A percentile compares a stretch with the other conserved stretches of the same genome.
phyloP scores from a whole-genome alignment of 2,113 vertebrate genomes.

The Dendropsophus ebraccatus region DNA sequence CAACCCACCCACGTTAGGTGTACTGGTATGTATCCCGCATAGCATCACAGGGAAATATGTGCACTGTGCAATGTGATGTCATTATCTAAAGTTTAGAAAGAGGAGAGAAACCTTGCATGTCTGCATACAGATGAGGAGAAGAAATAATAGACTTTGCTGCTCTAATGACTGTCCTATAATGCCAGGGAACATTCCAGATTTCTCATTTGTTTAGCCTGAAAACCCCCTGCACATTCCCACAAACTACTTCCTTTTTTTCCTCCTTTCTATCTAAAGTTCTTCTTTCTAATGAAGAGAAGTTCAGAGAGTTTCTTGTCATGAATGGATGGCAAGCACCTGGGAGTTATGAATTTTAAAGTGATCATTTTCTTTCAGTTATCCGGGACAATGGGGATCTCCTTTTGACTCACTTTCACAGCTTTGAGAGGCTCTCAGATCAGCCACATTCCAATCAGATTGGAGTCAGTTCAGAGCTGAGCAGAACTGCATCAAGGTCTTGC shows the following conservation, averaged over 20 bases:
- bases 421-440: constrained; percentile 83
- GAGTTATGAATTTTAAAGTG: constrained; percentile 92
- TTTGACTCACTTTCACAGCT: constrained; percentile 88
- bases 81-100: constrained; percentile 25
- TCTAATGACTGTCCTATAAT: constrained; percentile 65
- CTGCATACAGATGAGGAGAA: constrained; percentile 56
- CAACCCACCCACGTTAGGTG: neutral
- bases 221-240: constrained; percentile 86
- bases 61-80: constrained; percentile 40
- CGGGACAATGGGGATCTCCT: constrained; percentile 83
- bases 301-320: constrained; percentile 83
- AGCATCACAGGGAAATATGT: constrained; percentile 31
- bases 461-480: constrained; percentile 91
- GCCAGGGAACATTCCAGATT: constrained; percentile 79
- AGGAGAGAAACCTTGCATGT: constrained; percentile 50
- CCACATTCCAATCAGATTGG: constrained; percentile 87
- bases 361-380: constrained; percentile 82
- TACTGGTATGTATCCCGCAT: constrained; percentile 20
- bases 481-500: constrained; percentile 84
- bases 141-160: constrained; percentile 47
- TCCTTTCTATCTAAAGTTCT: constrained; percentile 74
- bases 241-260: constrained; percentile 84
- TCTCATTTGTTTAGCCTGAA: constrained; percentile 84
- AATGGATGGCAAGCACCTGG: constrained; percentile 85
- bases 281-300: constrained; percentile 84